Evolutionary conservation across 2,797 vertebrate genomes (phyloP).

Genomic region (Sebastes cheni): DNA sequence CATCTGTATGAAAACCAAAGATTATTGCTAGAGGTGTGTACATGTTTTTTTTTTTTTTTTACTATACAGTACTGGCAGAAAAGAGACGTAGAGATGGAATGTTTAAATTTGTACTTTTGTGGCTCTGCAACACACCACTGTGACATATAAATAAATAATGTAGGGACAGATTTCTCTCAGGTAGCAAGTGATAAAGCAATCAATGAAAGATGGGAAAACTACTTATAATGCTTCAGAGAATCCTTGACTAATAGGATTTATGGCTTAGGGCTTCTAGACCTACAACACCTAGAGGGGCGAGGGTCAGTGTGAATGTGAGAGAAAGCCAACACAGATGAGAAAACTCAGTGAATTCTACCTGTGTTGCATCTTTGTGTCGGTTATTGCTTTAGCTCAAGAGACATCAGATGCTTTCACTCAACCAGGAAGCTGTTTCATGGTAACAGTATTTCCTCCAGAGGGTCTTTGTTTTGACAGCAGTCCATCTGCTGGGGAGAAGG

Average conservation of each 20-base stretch:
- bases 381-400: background rate
- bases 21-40: background rate
- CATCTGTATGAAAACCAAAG: background rate
- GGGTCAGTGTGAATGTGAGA: slow-evolving; percentile 79
- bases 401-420: background rate
- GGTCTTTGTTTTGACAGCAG: slow-evolving; percentile 44
- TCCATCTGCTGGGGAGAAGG: slow-evolving; percentile 2
- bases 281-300: slow-evolving; percentile 78
- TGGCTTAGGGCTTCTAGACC: slow-evolving; percentile 80
- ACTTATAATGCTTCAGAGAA: slow-evolving; percentile 80
- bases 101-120: background rate
- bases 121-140: background rate
- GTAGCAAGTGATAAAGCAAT: slow-evolving; percentile 59
- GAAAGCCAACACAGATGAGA: slow-evolving; percentile 57
- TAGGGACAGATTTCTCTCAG: slow-evolving; percentile 4
- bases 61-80: background rate
- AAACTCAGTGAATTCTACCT: background rate
- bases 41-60: background rate
- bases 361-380: background rate
- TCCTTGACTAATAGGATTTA: slow-evolving; percentile 86
- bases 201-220: slow-evolving; percentile 66
- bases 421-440: slow-evolving; percentile 3
- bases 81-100: background rate
- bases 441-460: background rate
- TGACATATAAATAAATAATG: background rate